Percentiles rank a stretch among this genome's conserved stretches.
phyloP scores from a whole-genome alignment of 2,888 invertebrate genomes.

The Lepidocyrtinus sp. region DNA sequence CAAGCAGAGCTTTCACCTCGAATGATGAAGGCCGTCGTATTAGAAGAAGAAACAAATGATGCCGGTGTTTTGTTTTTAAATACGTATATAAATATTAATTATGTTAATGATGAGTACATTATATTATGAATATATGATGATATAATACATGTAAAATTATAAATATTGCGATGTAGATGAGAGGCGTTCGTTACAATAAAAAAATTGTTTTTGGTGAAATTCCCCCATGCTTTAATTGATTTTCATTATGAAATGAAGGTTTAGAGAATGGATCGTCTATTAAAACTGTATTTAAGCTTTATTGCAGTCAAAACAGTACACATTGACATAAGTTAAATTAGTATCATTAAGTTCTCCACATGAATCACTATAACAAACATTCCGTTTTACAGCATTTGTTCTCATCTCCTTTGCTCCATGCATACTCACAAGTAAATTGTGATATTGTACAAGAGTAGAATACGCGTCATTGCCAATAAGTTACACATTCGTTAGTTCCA shows the following conservation, averaged over 20 bases:
- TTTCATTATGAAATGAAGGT: not conserved
- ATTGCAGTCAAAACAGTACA: conserved; percentile 58
- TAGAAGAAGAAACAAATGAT: conserved; percentile 23
- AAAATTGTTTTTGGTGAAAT: conserved; percentile 38
- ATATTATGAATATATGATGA: conserved; percentile 13
- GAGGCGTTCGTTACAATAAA: conserved; percentile 46
- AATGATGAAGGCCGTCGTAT: conserved; percentile 39
- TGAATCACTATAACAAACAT: conserved; percentile 42
- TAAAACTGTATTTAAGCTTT: conserved; percentile 57
- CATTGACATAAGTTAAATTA: conserved; percentile 19
- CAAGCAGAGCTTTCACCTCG: conserved; percentile 53
- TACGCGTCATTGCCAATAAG: not conserved
- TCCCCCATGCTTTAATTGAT: conserved; percentile 6
- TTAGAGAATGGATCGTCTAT: too few species aligned
- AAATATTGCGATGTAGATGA: conserved; percentile 33
- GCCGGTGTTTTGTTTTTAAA: conserved; percentile 44
- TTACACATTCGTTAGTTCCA: not conserved
- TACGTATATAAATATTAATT: conserved; percentile 11
- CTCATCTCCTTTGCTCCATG: not conserved
- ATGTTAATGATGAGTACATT: conserved; percentile 2
- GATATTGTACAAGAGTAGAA: not conserved
- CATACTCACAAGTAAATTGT: not conserved
- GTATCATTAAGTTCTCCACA: conserved; percentile 53
- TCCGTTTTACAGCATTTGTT: not conserved
- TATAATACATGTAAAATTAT: conserved; percentile 26